These are phyloP conservation scores for Notothenia rossii DNA, from an alignment of 2,113 vertebrate species.

Conservation along the genomic window DNA sequence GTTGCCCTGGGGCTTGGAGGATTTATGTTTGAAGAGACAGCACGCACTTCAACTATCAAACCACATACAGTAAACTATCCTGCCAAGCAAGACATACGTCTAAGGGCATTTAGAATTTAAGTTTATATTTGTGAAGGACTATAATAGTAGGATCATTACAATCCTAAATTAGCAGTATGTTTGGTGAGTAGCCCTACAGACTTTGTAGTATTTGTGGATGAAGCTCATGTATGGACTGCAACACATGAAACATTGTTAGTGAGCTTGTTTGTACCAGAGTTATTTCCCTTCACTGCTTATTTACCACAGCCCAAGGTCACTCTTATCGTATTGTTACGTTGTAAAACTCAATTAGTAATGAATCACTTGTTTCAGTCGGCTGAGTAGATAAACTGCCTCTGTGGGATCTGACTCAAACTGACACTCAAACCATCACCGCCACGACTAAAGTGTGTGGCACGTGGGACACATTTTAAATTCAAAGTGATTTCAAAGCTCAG, in stretches of 20 bases:
- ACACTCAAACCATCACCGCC: slow-evolving; percentile 21
- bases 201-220: not conserved
- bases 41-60: not conserved
- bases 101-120: not conserved
- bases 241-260: not conserved
- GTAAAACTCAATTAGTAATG: slow-evolving; percentile 62
- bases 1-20: not conserved
- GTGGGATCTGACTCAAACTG: slow-evolving; percentile 38
- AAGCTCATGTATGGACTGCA: not conserved
- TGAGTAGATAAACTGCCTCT: slow-evolving; percentile 62
- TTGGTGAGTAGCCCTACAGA: not conserved
- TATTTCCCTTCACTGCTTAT: slow-evolving; percentile 13
- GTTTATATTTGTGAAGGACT: not conserved
- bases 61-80: not conserved
- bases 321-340: slow-evolving; percentile 25
- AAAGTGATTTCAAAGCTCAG: not conserved
- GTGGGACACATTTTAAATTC: slow-evolving; percentile 3
- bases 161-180: not conserved
- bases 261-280: slow-evolving; percentile 14
- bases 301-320: slow-evolving; percentile 61
- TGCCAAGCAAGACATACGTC: not conserved
- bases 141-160: not conserved
- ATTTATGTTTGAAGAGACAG: slow-evolving; percentile 1
- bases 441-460: not conserved
- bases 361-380: slow-evolving; percentile 50